Percentiles rank a stretch among this genome's conserved stretches.
phyloP scores from a whole-genome alignment of 2,888 invertebrate species.

The Chelonus formosanus region DNA sequence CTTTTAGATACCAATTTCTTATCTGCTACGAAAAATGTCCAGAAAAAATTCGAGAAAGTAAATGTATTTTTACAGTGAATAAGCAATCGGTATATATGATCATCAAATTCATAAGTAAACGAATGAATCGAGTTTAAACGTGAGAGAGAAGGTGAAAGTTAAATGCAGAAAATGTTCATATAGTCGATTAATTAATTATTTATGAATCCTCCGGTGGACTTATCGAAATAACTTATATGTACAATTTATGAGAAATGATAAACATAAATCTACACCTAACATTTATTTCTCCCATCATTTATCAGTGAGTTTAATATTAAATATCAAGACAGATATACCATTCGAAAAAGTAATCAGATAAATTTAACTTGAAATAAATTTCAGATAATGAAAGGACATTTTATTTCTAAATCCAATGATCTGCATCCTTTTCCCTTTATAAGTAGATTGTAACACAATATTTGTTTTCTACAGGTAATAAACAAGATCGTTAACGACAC shows the following conservation, averaged over 20 bases:
- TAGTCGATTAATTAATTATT: constrained; percentile 29
- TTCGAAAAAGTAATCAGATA: background rate
- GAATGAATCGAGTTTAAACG: background rate
- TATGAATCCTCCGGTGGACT: constrained; percentile 17
- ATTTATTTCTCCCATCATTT: constrained; percentile 25
- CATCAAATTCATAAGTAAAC: too few relatives aligned
- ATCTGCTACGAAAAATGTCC: too few relatives aligned
- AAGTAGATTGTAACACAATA: constrained; percentile 46
- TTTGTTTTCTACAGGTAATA: constrained; percentile 59
- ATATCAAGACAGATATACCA: constrained; percentile 15
- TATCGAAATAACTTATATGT: too few relatives aligned
- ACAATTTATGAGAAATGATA: constrained; percentile 21
- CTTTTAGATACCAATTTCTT: too few relatives aligned
- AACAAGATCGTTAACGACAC: constrained; percentile 62
- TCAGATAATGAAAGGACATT: too few relatives aligned
- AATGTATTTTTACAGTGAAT: too few relatives aligned
- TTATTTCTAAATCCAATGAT: background rate
- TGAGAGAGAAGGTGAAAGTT: background rate
- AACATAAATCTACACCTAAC: constrained; percentile 23
- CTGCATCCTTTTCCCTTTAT: background rate
- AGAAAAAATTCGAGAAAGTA: too few relatives aligned
- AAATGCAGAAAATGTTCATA: constrained; percentile 1
- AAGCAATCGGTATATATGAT: too few relatives aligned
- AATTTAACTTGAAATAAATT: background rate
- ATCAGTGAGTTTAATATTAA: constrained; percentile 26